Percentiles rank a stretch among this genome's conserved stretches.
These are phyloP conservation scores for Pseudoips prasinana DNA, from an alignment of 2,888 invertebrate genomes.

Conservation along the genomic window DNA sequence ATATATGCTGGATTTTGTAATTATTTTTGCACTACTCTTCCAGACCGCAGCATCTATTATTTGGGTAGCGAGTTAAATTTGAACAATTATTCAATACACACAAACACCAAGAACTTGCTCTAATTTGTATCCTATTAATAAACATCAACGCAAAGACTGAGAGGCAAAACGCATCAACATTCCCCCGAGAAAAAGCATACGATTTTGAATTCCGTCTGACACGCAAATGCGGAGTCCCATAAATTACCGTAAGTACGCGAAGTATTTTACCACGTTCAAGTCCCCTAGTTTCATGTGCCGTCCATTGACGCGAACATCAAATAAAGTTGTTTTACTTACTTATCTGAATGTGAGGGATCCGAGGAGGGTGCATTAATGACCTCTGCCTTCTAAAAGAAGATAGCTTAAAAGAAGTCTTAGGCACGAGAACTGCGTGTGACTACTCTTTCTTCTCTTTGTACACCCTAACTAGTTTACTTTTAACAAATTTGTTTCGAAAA, in stretches of 20 bases:
- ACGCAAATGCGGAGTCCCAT: constrained; percentile 41
- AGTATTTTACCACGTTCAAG: constrained; percentile 52
- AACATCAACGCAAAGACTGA: too few relatives aligned
- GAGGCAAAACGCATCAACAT: neutral
- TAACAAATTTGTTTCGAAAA: constrained; percentile 38
- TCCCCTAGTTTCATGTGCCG: constrained; percentile 54
- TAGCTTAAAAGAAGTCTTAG: too few relatives aligned
- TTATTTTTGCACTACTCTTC: too few relatives aligned
- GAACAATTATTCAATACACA: too few relatives aligned
- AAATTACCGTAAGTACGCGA: constrained; percentile 30
- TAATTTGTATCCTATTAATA: too few relatives aligned
- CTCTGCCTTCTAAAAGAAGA: constrained; percentile 39
- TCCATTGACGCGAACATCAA: constrained; percentile 71
- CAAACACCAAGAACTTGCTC: too few relatives aligned
- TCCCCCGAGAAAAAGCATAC: constrained; percentile 24
- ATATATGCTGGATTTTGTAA: too few relatives aligned
- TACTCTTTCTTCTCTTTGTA: constrained; percentile 38
- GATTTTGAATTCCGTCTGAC: constrained; percentile 37
- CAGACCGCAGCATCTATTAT: too few relatives aligned
- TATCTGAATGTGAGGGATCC: constrained; percentile 53
- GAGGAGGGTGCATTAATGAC: constrained; percentile 75
- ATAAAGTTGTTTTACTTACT: constrained; percentile 80
- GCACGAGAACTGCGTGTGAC: too few relatives aligned
- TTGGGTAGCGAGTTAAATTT: too few relatives aligned
- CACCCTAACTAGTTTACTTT: too few relatives aligned